Percentiles rank a stretch among this genome's conserved stretches.
These are phyloP conservation scores for Aratinga solstitialis DNA, from an alignment of 2,797 vertebrate genomes.

Conservation along the genomic window DNA sequence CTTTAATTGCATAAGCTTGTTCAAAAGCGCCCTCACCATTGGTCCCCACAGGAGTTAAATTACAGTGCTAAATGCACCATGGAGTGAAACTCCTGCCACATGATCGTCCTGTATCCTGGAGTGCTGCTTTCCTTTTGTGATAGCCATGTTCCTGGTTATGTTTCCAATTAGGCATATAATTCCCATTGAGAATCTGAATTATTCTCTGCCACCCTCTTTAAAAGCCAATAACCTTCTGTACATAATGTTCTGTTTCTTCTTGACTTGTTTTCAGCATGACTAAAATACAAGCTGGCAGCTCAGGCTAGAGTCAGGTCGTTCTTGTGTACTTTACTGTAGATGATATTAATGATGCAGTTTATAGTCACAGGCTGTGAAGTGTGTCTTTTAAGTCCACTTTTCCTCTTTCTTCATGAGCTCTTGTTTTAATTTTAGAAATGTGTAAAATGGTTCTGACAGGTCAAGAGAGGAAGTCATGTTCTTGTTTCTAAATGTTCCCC, in stretches of 20 bases:
- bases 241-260: slow-evolving; percentile 44
- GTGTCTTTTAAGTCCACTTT: background rate
- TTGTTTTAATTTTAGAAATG: background rate
- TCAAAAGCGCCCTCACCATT: background rate
- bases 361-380: background rate
- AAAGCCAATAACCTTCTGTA: slow-evolving; percentile 22
- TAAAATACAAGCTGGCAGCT: slow-evolving; percentile 21
- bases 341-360: background rate
- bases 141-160: slow-evolving; percentile 2
- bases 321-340: background rate
- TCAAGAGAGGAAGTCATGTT: background rate
- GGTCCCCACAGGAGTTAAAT: slow-evolving; percentile 37
- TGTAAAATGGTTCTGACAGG: background rate
- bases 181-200: slow-evolving; percentile 23
- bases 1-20: slow-evolving; percentile 28
- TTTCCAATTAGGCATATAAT: slow-evolving; percentile 39
- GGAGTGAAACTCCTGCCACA: background rate
- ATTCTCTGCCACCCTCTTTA: slow-evolving; percentile 26
- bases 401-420: background rate
- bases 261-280: slow-evolving; percentile 28
- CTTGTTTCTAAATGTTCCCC: background rate
- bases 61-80: slow-evolving; percentile 3
- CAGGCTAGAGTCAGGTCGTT: background rate
- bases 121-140: slow-evolving; percentile 31
- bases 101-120: background rate